phyloP scores from a whole-genome alignment of 2,797 vertebrate species.

The Mionectes olivaceus region DNA sequence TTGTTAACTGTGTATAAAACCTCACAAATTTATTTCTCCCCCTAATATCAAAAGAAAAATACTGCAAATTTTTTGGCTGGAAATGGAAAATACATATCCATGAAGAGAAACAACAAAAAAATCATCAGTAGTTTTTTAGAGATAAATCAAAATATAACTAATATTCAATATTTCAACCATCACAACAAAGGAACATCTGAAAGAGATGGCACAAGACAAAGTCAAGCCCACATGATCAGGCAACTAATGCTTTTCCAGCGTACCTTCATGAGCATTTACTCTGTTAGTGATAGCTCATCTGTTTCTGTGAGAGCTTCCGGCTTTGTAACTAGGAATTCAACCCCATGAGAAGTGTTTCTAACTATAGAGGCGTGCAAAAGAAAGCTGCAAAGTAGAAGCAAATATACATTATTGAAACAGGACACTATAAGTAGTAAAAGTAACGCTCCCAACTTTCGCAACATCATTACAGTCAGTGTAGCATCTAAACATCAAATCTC shows the following conservation, averaged over 20 bases:
- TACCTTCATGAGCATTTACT: neutral
- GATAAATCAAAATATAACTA: neutral
- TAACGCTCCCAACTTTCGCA: neutral
- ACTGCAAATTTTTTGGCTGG: neutral
- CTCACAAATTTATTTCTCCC: neutral
- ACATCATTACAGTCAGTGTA: neutral
- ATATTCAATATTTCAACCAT: neutral
- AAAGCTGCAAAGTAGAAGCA: neutral
- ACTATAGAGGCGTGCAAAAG: neutral
- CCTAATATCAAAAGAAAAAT: neutral
- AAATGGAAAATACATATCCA: neutral
- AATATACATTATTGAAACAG: neutral
- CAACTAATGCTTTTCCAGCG: neutral
- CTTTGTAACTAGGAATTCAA: neutral
- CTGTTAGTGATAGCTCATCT: neutral
- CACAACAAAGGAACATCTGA: neutral
- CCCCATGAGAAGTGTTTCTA: neutral
- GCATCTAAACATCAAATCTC: neutral
- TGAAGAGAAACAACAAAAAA: neutral
- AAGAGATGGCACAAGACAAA: neutral
- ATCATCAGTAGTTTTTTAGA: neutral
- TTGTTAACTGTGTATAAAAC: neutral
- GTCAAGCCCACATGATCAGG: neutral
- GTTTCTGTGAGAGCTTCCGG: neutral
- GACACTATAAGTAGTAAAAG: neutral